phyloP scores from a whole-genome alignment of 2,113 vertebrate genomes.

The Ageneiosus marmoratus region DNA sequence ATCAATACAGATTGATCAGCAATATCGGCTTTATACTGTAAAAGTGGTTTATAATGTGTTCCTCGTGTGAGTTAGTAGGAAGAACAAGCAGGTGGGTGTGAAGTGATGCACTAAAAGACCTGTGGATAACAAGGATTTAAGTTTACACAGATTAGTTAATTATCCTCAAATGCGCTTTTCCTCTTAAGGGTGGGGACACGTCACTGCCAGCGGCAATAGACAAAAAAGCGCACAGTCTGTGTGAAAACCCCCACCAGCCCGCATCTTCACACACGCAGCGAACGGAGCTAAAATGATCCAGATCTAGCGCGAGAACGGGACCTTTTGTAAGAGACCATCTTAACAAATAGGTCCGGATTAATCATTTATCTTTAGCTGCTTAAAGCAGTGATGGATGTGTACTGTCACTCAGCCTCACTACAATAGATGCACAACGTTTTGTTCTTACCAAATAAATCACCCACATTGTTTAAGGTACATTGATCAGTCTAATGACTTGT shows the following conservation, averaged over 20 bases:
- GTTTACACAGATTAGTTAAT: conserved; percentile 76
- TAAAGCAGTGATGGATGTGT: conserved; percentile 78
- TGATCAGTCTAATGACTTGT: conserved; percentile 99
- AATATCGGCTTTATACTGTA: not conserved
- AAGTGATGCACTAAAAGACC: conserved; percentile 66
- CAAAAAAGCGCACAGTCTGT: not conserved
- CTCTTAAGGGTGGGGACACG: conserved; percentile 74
- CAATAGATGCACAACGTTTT: conserved; percentile 79
- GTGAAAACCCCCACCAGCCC: conserved; percentile 61
- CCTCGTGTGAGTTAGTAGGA: not conserved
- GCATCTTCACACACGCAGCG: conserved; percentile 68
- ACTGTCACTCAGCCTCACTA: conserved; percentile 76
- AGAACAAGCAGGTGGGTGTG: conserved; percentile 42
- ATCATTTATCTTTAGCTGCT: conserved; percentile 82
- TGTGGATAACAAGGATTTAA: conserved; percentile 55
- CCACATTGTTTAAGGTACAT: conserved; percentile 98
- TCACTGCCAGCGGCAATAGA: conserved; percentile 69
- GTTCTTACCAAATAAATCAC: conserved; percentile 92
- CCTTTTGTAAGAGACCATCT: conserved; percentile 74
- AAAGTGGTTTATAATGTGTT: not conserved
- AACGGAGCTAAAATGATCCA: conserved; percentile 70
- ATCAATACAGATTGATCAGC: not conserved
- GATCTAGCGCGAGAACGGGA: conserved; percentile 68
- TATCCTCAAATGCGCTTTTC: conserved; percentile 77
- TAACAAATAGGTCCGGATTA: conserved; percentile 81